Conservation (phyloP, 1,140 invertebrate genomes). For the Philopotamus ludificatus region DNA sequence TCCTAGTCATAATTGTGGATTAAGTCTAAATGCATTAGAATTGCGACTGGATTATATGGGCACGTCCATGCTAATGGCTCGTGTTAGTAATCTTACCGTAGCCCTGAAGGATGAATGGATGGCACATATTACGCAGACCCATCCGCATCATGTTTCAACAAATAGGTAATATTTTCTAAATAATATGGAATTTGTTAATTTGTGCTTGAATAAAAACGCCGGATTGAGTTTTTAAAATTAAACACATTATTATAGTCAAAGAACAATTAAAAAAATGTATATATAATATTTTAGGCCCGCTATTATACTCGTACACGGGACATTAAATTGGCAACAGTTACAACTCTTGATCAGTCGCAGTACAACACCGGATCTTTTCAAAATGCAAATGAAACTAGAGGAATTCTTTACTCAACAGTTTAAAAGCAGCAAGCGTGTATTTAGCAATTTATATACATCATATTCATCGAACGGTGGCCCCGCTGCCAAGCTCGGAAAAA, state of each 20-base stretch:
- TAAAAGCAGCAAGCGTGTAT: constrained; percentile 87
- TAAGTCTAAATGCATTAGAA: constrained; percentile 83
- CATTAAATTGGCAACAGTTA: constrained; percentile 90
- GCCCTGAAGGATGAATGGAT: constrained; percentile 82
- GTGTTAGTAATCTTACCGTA: constrained; percentile 80
- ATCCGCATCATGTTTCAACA: constrained; percentile 33
- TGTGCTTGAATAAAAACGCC: not conserved
- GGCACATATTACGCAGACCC: constrained; percentile 38
- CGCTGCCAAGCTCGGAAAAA: constrained; percentile 46
- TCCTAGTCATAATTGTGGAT: constrained; percentile 84
- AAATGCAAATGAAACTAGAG: constrained; percentile 94
- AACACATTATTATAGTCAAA: not conserved
- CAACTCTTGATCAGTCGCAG: constrained; percentile 96
- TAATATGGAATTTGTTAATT: not conserved
- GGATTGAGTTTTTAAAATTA: not conserved
- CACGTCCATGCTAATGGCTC: constrained; percentile 85
- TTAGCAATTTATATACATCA: constrained; percentile 69
- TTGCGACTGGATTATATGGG: constrained; percentile 95
- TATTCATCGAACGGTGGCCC: constrained; percentile 43
- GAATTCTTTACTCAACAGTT: constrained; percentile 97
- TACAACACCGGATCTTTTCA: constrained; percentile 92
- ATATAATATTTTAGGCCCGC: constrained; percentile 64
- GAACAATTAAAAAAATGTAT: not conserved
- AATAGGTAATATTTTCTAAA: constrained; percentile 32
- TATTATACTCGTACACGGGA: constrained; percentile 90